A percentile compares a stretch with the other conserved stretches of the same genome.
Evolutionary conservation across 2,888 invertebrate species (phyloP).

Genomic region (Mesochorus sp.): DNA sequence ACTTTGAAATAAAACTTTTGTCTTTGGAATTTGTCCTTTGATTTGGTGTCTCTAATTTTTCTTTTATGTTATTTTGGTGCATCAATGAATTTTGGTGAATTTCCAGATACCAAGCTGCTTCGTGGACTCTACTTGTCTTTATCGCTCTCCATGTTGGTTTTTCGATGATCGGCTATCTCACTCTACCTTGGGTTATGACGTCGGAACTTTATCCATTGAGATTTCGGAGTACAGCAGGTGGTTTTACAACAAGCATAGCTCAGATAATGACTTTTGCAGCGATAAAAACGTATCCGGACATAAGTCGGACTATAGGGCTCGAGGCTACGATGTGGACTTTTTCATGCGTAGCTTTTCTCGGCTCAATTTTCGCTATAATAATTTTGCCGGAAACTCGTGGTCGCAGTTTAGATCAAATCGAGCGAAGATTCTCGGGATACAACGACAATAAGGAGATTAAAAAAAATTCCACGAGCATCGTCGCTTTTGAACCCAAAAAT

Average conservation of each 20-base stretch:
- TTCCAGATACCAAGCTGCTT: slow-evolving; percentile 70
- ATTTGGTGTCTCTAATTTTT: neutral
- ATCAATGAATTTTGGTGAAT: too few relatives aligned
- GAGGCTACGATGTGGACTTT: slow-evolving; percentile 87
- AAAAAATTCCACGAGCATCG: slow-evolving; percentile 8
- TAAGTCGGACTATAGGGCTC: slow-evolving; percentile 84
- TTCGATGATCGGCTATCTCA: slow-evolving; percentile 89
- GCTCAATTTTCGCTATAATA: slow-evolving; percentile 85
- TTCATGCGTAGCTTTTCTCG: slow-evolving; percentile 84
- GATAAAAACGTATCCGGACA: slow-evolving; percentile 88
- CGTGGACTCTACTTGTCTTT: slow-evolving; percentile 84
- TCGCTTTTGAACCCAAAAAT: slow-evolving; percentile 59
- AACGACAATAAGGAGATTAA: neutral
- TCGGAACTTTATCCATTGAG: slow-evolving; percentile 88
- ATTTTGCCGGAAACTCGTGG: slow-evolving; percentile 89
- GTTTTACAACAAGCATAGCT: slow-evolving; percentile 87
- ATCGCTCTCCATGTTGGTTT: slow-evolving; percentile 87
- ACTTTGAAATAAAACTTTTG: too few relatives aligned
- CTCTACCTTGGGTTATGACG: slow-evolving; percentile 90
- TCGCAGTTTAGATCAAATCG: slow-evolving; percentile 87
- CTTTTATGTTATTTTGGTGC: neutral
- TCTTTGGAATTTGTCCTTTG: neutral
- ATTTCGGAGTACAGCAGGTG: slow-evolving; percentile 88
- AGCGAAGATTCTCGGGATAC: slow-evolving; percentile 83
- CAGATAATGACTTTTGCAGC: slow-evolving; percentile 88